A percentile compares a stretch with the other conserved stretches of the same genome.
Conservation (phyloP, 2,797 vertebrate genomes). For the Semaprochilodus insignis region DNA sequence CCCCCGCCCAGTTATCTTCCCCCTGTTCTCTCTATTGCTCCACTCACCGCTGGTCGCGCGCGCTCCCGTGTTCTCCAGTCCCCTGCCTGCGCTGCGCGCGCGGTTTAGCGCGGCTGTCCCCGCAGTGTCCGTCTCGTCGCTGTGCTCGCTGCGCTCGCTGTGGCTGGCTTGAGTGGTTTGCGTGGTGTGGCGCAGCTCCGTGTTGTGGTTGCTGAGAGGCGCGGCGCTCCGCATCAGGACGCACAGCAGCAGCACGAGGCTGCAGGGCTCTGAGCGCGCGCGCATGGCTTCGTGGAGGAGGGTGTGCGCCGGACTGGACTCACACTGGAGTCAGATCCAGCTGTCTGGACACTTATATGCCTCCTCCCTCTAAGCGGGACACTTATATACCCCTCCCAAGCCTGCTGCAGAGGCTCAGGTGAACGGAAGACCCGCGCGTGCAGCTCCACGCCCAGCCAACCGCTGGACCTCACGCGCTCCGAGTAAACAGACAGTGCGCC, state of each 20-base stretch:
- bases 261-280: slow-evolving; percentile 79
- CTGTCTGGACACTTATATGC: slow-evolving; percentile 20
- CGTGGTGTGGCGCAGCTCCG: slow-evolving; percentile 76
- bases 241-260: slow-evolving; percentile 82
- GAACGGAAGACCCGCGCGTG: slow-evolving; percentile 26
- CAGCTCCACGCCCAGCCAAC: not conserved
- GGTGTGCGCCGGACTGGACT: no score
- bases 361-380: slow-evolving; percentile 27
- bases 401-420: slow-evolving; percentile 19
- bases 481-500: slow-evolving; percentile 11
- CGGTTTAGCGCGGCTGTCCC: slow-evolving; percentile 91
- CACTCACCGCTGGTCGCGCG: slow-evolving; percentile 87
- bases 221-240: slow-evolving; percentile 84
- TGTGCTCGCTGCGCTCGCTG: slow-evolving; percentile 62
- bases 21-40: not conserved
- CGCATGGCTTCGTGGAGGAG: slow-evolving; percentile 77
- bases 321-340: not conserved
- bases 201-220: slow-evolving; percentile 92
- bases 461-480: not conserved
- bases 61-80: slow-evolving; percentile 69
- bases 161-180: slow-evolving; percentile 65
- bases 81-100: slow-evolving; percentile 88
- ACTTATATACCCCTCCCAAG: not conserved
- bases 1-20: no score
- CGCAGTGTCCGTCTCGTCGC: slow-evolving; percentile 73